These are phyloP conservation scores for Coelinius sp. DNA, from an alignment of 2,888 invertebrate genomes.

Conservation along the genomic window DNA sequence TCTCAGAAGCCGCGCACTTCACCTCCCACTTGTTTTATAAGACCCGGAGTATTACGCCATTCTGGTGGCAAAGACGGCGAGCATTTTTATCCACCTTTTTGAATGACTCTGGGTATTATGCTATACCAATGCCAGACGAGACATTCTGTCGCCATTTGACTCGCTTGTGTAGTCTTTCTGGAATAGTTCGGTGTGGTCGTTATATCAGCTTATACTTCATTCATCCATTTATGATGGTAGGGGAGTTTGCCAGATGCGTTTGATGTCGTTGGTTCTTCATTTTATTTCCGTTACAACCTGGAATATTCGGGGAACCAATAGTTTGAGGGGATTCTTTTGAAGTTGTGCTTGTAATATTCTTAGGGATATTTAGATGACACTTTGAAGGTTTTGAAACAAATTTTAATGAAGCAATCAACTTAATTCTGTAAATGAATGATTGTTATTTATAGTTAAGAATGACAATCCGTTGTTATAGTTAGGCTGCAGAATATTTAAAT, in stretches of 20 bases:
- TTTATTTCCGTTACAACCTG: background rate
- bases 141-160: conserved; percentile 39
- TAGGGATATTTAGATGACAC: too few relatives aligned
- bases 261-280: background rate
- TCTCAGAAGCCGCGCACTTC: conserved; percentile 36
- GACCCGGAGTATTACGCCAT: conserved; percentile 44
- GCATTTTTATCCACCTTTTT: conserved; percentile 39
- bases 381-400: too few relatives aligned
- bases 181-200: background rate
- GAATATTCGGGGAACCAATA: too few relatives aligned
- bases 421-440: too few relatives aligned
- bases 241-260: background rate
- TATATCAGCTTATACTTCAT: conserved; percentile 1
- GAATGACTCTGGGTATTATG: conserved; percentile 2
- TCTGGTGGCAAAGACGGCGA: conserved; percentile 38
- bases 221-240: background rate
- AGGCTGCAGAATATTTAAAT: too few relatives aligned
- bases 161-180: conserved; percentile 20
- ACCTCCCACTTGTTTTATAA: conserved; percentile 17
- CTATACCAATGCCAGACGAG: conserved; percentile 30
- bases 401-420: too few relatives aligned
- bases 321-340: background rate
- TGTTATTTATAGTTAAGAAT: too few relatives aligned
- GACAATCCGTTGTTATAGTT: too few relatives aligned
- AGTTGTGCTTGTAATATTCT: too few relatives aligned